These are phyloP conservation scores for Gadopsis marmoratus DNA, from an alignment of 2,797 vertebrate genomes.

Conservation along the genomic window DNA sequence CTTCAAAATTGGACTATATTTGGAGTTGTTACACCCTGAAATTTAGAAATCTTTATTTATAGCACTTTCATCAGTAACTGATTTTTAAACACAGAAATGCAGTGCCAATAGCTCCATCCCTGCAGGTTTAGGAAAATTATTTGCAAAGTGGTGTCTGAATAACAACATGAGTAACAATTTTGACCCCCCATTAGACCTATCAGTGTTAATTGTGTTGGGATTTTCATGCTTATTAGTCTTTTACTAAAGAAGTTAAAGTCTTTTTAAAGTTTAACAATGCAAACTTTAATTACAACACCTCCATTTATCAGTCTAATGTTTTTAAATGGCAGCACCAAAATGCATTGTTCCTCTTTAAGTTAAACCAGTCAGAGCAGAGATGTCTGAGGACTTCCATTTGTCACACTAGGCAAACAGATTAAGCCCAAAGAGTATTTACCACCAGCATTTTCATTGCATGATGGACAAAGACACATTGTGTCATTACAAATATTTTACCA, in stretches of 20 bases:
- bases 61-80: not conserved
- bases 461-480: not conserved
- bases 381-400: not conserved
- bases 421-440: fast-evolving
- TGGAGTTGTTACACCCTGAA: not conserved
- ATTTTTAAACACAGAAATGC: not conserved
- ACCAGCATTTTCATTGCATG: too few relatives aligned
- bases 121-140: not conserved
- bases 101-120: not conserved
- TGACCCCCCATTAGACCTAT: not conserved
- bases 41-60: not conserved
- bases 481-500: conserved; percentile 85
- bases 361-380: not conserved
- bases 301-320: not conserved
- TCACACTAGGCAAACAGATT: not conserved
- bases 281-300: not conserved
- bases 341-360: not conserved
- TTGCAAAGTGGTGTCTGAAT: not conserved
- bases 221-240: not conserved
- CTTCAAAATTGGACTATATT: not conserved
- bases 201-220: not conserved
- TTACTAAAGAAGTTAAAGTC: not conserved
- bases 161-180: not conserved
- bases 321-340: not conserved
- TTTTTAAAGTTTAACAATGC: conserved; percentile 1